Evolutionary conservation across 2,888 invertebrate species (phyloP).

Genomic region (Harpagoxenus sublaevis): DNA sequence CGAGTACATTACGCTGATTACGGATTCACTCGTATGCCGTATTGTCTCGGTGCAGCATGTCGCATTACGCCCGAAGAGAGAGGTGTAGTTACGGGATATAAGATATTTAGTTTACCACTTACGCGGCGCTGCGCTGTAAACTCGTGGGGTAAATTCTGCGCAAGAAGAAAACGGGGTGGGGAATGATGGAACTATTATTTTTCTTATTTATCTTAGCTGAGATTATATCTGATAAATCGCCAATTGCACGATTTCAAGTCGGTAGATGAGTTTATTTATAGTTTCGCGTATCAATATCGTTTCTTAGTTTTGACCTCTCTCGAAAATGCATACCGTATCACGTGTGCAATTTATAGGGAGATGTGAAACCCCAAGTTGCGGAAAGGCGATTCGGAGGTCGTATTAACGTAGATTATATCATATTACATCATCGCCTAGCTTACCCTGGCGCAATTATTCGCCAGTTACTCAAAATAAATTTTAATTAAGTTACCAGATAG

Average conservation of each 20-base stretch:
- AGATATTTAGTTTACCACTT: neutral
- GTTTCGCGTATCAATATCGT: neutral
- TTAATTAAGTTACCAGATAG: constrained; percentile 12
- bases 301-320: neutral
- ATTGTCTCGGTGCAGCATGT: neutral
- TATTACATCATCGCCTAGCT: neutral
- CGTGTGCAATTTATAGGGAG: neutral
- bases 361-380: neutral
- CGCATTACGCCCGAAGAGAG: constrained; percentile 34
- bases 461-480: constrained; percentile 20
- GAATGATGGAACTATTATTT: neutral
- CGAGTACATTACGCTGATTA: constrained; percentile 34
- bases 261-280: neutral
- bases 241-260: neutral
- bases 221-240: neutral
- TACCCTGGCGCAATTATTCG: neutral
- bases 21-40: neutral
- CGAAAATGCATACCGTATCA: neutral
- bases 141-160: neutral
- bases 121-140: neutral
- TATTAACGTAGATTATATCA: constrained; percentile 6
- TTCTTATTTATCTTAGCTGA: neutral
- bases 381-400: neutral
- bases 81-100: constrained; percentile 12
- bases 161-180: neutral